A percentile compares a stretch with the other conserved stretches of the same genome.
These are phyloP conservation scores for Pedicia rivosa DNA, from an alignment of 2,888 invertebrate genomes.

Conservation along the genomic window DNA sequence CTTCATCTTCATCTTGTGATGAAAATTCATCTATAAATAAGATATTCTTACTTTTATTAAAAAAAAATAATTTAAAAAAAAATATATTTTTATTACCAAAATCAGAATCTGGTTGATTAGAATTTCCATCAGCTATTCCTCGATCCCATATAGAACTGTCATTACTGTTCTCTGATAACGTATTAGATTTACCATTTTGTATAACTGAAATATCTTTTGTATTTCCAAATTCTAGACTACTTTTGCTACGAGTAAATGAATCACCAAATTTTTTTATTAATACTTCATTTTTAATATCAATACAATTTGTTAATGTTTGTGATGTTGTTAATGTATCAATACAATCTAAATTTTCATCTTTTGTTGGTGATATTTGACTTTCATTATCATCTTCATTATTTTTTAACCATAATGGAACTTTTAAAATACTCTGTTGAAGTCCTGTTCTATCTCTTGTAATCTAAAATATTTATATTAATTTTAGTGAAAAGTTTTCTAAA, in stretches of 20 bases:
- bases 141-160: conserved; percentile 24
- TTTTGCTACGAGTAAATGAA: conserved; percentile 26
- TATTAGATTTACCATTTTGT: conserved; percentile 14
- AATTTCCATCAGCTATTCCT: conserved; percentile 53
- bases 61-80: background rate
- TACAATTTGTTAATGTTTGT: conserved; percentile 17
- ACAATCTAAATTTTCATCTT: conserved; percentile 11
- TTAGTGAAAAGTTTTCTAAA: conserved; percentile 1
- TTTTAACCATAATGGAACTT: conserved; percentile 40
- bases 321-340: conserved; percentile 8
- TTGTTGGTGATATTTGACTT: background rate
- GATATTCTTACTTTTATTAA: background rate
- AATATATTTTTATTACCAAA: conserved; percentile 37
- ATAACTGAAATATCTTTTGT: conserved; percentile 8
- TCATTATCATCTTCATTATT: conserved; percentile 21
- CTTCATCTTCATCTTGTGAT: conserved; percentile 52
- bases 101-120: conserved; percentile 74
- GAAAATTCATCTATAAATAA: conserved; percentile 54
- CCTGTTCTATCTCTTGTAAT: conserved; percentile 82
- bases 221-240: conserved; percentile 23
- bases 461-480: too few species aligned
- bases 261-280: conserved; percentile 16
- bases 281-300: conserved; percentile 22
- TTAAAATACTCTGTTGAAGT: conserved; percentile 67
- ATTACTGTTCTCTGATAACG: conserved; percentile 13